Conservation (phyloP, 2,113 vertebrate genomes). For the Hipposideros armiger region DNA sequence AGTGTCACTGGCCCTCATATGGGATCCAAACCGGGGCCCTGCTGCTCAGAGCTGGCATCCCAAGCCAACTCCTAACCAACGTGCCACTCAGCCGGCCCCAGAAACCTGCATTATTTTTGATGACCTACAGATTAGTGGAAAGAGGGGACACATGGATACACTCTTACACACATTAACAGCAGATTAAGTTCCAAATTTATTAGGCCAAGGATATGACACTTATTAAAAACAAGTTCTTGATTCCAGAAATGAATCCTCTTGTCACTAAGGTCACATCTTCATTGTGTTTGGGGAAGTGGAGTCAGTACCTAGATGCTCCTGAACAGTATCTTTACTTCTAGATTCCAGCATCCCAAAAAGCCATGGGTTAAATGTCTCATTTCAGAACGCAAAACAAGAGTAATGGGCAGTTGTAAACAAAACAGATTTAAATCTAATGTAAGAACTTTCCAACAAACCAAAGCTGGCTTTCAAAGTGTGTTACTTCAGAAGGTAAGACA, state of each 20-base stretch:
- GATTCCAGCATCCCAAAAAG: neutral
- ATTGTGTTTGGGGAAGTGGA: neutral
- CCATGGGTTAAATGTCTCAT: neutral
- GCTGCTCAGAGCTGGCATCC: no score
- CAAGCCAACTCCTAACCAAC: no score
- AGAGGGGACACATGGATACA: neutral
- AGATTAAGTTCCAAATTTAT: constrained; percentile 22
- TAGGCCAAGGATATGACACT: constrained; percentile 5
- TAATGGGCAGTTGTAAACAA: neutral
- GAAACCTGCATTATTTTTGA: neutral
- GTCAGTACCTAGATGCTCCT: neutral
- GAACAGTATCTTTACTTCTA: neutral
- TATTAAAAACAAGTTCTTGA: neutral
- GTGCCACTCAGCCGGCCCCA: no score
- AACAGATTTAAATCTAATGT: constrained; percentile 18
- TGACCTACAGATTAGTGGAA: neutral
- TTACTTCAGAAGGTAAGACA: neutral
- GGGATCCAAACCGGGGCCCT: no score
- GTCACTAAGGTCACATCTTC: neutral
- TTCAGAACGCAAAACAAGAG: constrained; percentile 42
- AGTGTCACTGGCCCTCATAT: no score
- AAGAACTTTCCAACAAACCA: neutral
- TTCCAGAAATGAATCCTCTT: neutral
- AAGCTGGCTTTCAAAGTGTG: neutral
- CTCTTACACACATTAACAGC: neutral